Base-by-base conservation (phyloP, 2,113 vertebrate species). In the Callipepla squamata region DNA sequence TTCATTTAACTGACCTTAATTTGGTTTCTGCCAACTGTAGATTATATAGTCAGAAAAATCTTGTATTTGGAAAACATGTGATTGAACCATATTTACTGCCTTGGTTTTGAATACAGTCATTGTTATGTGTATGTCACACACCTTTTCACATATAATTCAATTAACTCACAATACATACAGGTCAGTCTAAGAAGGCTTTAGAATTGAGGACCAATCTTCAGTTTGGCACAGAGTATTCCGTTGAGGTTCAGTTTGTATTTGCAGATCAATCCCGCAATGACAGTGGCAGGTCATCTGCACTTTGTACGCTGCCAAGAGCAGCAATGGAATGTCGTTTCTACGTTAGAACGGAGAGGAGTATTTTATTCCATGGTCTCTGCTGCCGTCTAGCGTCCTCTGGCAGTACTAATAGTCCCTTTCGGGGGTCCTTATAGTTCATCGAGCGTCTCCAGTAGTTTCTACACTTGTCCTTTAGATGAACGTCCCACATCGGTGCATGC, bases 111-210 rank as follows among this genome's bases (percentile, higher is more conserved):
- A 83, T 53, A 40, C 2, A 57, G n/a, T 7, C 7, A 14, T 40
- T 48, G 19, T 1, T 47, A 1, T 10, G 6, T 5, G 5, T 12
- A 14, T 47, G 8, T 28, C 21, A 32, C 45, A 1, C 11, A 11
- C 18, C 6, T 70, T 80, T 65, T 44, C 44, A 32, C 2, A 2
- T 13, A 76, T 34, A 5, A 22, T 48, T 67, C 75, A 76, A 57
- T n/a, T 11, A 18, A 50, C 63, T 23, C n/a, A 4, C 34, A 58
- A 13, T 34, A 59, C 38, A 67, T 67, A 75, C 0, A 0, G 0
- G 3, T 44, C 28, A 40, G 8, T 38, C 25, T 82, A 32, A 44
- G 23, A 55, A 38, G 32, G 16, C 11, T 38, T 7, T 10, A 32
- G 0, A 0, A 6, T 30, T 47, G 13, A 80, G 4, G 2, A 11